Evolutionary conservation across 2,888 invertebrate species (phyloP).

Genomic region (Machimus atricapillus): DNA sequence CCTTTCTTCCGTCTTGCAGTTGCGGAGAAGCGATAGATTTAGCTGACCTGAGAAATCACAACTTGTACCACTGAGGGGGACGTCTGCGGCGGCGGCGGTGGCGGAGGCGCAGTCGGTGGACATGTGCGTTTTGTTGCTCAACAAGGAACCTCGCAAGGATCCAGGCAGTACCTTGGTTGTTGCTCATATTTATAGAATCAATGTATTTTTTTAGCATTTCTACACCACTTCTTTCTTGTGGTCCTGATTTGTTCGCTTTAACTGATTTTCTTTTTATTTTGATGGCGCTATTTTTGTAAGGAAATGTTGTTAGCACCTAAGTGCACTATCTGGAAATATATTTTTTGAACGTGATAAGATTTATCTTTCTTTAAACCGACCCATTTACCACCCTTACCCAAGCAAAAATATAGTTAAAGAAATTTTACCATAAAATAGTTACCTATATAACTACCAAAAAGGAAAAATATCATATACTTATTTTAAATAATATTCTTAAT

Average conservation of each 20-base stretch:
- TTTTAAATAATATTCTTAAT: no score
- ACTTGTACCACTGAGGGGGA: constrained; percentile 21
- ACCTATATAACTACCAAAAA: no score
- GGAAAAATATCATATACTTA: no score
- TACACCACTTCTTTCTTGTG: not conserved
- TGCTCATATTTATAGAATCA: not conserved
- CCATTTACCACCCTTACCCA: not conserved
- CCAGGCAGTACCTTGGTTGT: not conserved
- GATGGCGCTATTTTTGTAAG: not conserved
- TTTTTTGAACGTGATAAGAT: not conserved
- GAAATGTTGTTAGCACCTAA: not conserved
- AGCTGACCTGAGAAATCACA: constrained; percentile 43
- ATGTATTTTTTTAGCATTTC: not conserved
- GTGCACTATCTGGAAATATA: not conserved
- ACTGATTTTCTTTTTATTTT: not conserved
- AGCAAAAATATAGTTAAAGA: not conserved
- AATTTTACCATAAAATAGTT: no score
- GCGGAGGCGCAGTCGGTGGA: not conserved
- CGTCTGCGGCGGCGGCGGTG: not conserved
- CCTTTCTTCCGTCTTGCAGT: constrained; percentile 34
- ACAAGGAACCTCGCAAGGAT: not conserved
- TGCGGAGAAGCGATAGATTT: constrained; percentile 45
- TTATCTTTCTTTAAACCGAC: not conserved
- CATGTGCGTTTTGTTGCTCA: not conserved
- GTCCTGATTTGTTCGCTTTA: not conserved